Base-by-base conservation (phyloP, 2,113 vertebrate species). In the Prinia subflava region DNA sequence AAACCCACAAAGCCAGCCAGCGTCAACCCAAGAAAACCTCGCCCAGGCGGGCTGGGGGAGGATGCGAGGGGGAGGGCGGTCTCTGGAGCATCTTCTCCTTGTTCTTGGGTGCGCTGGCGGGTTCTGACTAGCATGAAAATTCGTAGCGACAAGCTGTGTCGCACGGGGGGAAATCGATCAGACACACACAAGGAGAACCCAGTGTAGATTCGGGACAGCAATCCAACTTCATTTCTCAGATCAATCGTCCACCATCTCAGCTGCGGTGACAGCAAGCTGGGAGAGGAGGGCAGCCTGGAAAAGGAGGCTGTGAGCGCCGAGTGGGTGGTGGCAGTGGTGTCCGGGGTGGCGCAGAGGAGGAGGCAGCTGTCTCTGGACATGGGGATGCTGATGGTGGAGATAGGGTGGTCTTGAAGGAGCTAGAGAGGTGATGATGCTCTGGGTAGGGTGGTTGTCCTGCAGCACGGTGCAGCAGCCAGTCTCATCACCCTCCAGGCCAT, bases 151-250 rank as follows among this genome's bases (percentile, higher is more conserved):
- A 99, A 98, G 99, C 99, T 98, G 97, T 99, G 98, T 99, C 95
- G 97, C 98, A 98, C 98, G 97, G 98, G 98, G 98, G 98, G 98
- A 99, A 99, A 99, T 99, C 98, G 98, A 99, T 99, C 98, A 98
- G 99, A 99, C 99, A 99, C 99, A 99, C 99, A 98, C 98, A 98
- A 97, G 98, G 98, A 98, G 98, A 99, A 98, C 98, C 94, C 97
- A 98, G 98, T 98, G 98, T 98, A 98, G 98, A 98, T 98, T 98
- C 59, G 98, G 99, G 99, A 99, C 99, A 99, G 99, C 99, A 99
- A 98, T 99, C 99, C 98, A 98, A 99, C 98, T 98, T 97, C 98
- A 99, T 99, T 99, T 98, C 99, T 99, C 99, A 98, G 99, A 99
- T 99, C 99, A 99, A 94, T 98, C 97, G 98, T 98, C 98, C 78